Evolutionary conservation across 2,888 invertebrate genomes (phyloP), one percentile per base, ranked within the genome.

Genomic region (Suillia variegata): DNA sequence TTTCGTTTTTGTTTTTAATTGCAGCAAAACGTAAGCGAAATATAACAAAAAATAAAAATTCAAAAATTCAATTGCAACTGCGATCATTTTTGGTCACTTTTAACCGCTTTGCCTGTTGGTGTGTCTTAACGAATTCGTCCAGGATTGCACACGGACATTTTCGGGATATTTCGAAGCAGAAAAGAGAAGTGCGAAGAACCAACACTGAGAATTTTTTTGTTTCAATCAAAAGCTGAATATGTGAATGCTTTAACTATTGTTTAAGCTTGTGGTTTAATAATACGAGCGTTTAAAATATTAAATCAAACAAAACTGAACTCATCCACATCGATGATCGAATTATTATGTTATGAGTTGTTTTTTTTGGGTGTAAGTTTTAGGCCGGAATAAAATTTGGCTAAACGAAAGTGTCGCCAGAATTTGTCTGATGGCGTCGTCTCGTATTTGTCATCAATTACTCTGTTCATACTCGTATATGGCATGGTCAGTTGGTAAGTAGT

Each of bases 21-120:
- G 58, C 53, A 54, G 69, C 67, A 62, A 74, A 74, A 73, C 74
- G 75, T 76, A 71, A 74, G 74, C 70, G 66, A 74, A 74, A 70
- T 70, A 75, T 67, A 70, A 69, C 73, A n/a, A n/a, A n/a, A n/a
- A n/a, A n/a, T n/a, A n/a, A n/a, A n/a, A n/a, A n/a, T n/a, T n/a
- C 74, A 65, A 76, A 74, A 70, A 70, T 74, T 75, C 71, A 72
- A 74, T 74, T 76, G 71, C 62, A 63, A 56, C 54, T 49, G 33
- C 51, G 51, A 49, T 54, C 34, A 24, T 42, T 51, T 33, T 50
- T 48, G 63, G 59, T 56, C 47, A 56, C 55, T 58, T 20, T 51
- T 53, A 48, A 58, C 54, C 60, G 60, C 59, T 62, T 60, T 60
- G 64, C 58, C 64, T 42, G 31, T 52, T 47, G 62, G 59, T n/a